phyloP scores from a whole-genome alignment of 2,888 invertebrate genomes.

The Bugula neritina region DNA sequence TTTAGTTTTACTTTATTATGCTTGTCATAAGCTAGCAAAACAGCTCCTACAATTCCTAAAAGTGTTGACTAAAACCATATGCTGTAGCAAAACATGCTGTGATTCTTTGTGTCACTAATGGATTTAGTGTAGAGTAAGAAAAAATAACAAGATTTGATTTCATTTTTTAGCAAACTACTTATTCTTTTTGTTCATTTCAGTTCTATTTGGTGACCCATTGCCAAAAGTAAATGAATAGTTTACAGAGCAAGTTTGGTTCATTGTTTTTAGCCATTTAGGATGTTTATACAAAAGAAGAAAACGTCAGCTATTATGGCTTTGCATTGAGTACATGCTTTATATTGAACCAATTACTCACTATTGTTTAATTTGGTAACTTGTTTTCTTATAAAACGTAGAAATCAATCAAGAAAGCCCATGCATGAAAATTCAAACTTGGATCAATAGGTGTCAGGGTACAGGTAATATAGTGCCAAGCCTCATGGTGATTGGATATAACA shows the following conservation, averaged over 20 bases:
- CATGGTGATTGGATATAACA: not conserved
- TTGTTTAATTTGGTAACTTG: not conserved
- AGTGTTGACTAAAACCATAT: no score
- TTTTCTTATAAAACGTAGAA: conserved; percentile 23
- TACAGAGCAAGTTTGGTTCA: not conserved
- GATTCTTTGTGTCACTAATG: no score
- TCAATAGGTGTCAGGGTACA: conserved; percentile 18
- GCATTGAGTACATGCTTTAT: not conserved
- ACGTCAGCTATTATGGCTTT: not conserved
- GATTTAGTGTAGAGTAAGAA: no score
- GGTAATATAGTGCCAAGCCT: not conserved
- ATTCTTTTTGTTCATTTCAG: not conserved
- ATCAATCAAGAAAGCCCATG: conserved; percentile 2
- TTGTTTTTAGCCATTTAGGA: not conserved
- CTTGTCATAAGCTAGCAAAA: no score
- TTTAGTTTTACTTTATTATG: no score
- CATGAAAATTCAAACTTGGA: not conserved
- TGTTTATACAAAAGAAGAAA: not conserved
- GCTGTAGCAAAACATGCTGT: no score
- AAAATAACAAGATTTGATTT: no score
- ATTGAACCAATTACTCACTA: not conserved
- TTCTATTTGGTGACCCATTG: not conserved
- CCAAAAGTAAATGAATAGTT: not conserved
- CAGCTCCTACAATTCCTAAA: no score
- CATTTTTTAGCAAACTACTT: not conserved